phyloP scores from a whole-genome alignment of 2,113 vertebrate genomes.

The Microtus ochrogaster region DNA sequence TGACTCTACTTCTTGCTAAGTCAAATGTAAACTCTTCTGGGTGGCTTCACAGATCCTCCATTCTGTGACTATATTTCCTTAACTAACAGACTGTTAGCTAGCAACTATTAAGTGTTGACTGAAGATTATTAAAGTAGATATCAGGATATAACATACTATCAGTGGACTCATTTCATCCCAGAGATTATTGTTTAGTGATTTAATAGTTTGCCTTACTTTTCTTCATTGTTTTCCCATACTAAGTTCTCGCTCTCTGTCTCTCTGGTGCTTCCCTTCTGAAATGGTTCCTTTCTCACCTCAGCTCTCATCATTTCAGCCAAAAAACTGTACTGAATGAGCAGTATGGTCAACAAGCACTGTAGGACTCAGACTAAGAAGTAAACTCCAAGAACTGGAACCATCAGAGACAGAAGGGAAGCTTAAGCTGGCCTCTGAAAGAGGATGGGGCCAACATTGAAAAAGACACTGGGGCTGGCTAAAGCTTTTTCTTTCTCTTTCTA shows the following conservation, averaged over 20 bases:
- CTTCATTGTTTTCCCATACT: not conserved
- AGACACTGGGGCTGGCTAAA: not conserved
- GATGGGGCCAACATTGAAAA: not conserved
- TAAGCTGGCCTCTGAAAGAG: constrained; percentile 6
- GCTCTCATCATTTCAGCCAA: not conserved
- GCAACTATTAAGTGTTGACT: not conserved
- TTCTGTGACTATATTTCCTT: not conserved
- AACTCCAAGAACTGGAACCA: not conserved
- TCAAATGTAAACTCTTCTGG: constrained; percentile 28
- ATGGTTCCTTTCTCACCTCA: not conserved
- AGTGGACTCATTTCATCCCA: not conserved
- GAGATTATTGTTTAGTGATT: not conserved
- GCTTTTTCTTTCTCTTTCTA: not conserved
- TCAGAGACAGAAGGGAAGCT: not conserved
- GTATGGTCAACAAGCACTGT: not conserved
- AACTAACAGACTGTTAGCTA: constrained; percentile 8
- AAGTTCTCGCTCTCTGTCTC: not conserved
- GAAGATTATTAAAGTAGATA: not conserved
- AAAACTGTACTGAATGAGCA: not conserved
- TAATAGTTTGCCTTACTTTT: constrained; percentile 6
- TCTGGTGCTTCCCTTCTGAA: constrained; percentile 1
- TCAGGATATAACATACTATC: not conserved
- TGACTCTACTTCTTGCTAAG: constrained; percentile 34
- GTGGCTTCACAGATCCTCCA: not conserved
- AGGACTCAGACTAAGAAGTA: constrained; percentile 1